Conservation (phyloP, 30 jellyfish, hydroid and myxozoan genomes). For the Clytia hemisphaerica region DNA sequence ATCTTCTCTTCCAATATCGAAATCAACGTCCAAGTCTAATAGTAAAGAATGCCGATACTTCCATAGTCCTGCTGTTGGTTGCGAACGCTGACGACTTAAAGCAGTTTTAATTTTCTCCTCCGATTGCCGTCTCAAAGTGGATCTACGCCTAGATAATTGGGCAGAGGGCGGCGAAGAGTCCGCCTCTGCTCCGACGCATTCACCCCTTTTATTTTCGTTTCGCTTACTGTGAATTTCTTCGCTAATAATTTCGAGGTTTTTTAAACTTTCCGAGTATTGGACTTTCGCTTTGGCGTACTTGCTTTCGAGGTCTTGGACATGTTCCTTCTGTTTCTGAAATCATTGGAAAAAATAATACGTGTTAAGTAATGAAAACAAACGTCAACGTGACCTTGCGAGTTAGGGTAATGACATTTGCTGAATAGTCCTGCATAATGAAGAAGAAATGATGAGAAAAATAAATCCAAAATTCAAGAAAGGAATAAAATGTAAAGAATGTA, state of each 20-base stretch:
- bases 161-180: slow-evolving; percentile 15
- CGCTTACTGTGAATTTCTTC: slow-evolving; percentile 89
- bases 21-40: slow-evolving; percentile 74
- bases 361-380: too few species aligned
- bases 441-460: too few species aligned
- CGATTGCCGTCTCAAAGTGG: slow-evolving; percentile 25
- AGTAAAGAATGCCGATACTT: slow-evolving; percentile 52
- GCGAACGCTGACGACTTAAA: background rate
- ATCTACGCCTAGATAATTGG: slow-evolving; percentile 36
- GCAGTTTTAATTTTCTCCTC: slow-evolving; percentile 48
- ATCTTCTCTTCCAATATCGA: slow-evolving; percentile 70
- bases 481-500: too few species aligned
- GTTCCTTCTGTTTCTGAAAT: slow-evolving; percentile 70
- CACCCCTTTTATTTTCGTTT: slow-evolving; percentile 52
- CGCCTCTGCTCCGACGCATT: slow-evolving; percentile 86
- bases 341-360: background rate
- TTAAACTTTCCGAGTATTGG: slow-evolving; percentile 58
- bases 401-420: too few species aligned
- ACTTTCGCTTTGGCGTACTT: slow-evolving; percentile 56
- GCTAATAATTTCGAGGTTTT: slow-evolving; percentile 70
- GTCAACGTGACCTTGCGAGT: too few species aligned
- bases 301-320: slow-evolving; percentile 56
- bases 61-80: background rate
- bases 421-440: too few species aligned
- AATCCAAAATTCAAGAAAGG: background rate